These are phyloP conservation scores for Eulithis prunata DNA, from an alignment of 2,888 invertebrate species.

Conservation along the genomic window DNA sequence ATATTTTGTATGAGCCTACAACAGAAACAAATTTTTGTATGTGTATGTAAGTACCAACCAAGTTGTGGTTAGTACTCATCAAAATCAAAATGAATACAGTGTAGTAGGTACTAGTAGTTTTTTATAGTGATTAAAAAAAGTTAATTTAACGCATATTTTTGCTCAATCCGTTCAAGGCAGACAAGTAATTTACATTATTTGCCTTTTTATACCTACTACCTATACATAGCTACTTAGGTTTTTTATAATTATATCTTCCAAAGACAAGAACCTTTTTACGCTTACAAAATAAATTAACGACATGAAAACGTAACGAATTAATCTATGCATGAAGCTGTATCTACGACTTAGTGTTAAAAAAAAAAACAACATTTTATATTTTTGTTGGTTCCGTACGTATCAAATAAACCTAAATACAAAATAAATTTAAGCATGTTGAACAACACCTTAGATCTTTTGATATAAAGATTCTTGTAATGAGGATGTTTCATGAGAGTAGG, in stretches of 20 bases:
- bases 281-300: conserved; percentile 53
- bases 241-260: background rate
- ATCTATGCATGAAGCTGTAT: conserved; percentile 57
- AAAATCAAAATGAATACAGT: too few species aligned
- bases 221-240: background rate
- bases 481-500: too few species aligned
- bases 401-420: too few species aligned
- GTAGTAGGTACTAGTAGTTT: too few species aligned
- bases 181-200: background rate
- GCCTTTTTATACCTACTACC: background rate
- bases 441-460: too few species aligned
- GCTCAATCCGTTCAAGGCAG: background rate
- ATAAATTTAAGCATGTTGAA: too few species aligned
- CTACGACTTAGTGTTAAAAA: conserved; percentile 46
- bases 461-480: too few species aligned
- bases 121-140: too few species aligned
- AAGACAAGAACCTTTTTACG: conserved; percentile 35
- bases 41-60: too few species aligned
- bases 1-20: too few species aligned
- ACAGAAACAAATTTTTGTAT: too few species aligned
- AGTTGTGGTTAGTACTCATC: too few species aligned
- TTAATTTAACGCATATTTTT: background rate
- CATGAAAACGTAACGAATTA: conserved; percentile 63
- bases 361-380: conserved; percentile 4
- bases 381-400: conserved; percentile 25